A percentile compares a stretch with the other conserved stretches of the same genome.
Conservation (phyloP, 2,113 vertebrate species). For the Terrapene triunguis region DNA sequence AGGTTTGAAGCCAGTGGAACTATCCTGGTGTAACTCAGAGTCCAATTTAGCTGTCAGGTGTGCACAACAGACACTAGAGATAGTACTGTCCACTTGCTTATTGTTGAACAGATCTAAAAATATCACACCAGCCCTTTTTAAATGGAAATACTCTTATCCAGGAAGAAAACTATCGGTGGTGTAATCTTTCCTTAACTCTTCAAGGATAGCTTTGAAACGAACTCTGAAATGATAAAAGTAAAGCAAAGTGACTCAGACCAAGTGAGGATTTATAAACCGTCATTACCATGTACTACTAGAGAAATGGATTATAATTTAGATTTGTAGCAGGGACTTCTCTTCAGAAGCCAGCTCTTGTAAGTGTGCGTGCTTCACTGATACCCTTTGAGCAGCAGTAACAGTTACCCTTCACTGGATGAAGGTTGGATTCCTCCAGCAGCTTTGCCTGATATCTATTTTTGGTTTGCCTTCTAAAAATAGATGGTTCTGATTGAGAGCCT, state of each 20-base stretch:
- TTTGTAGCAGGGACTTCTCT: neutral
- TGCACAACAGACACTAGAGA: no score
- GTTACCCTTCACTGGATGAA: conserved; percentile 55
- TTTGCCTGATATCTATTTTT: conserved; percentile 77
- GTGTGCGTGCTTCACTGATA: neutral
- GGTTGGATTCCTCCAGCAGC: conserved; percentile 59
- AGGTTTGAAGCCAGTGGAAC: neutral
- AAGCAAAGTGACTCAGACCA: neutral
- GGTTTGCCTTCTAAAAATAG: conserved; percentile 77
- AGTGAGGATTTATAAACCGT: conserved; percentile 1
- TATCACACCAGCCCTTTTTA: neutral
- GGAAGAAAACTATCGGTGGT: conserved; percentile 12
- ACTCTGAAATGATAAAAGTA: conserved; percentile 1
- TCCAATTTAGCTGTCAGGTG: neutral
- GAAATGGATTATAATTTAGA: conserved; percentile 9
- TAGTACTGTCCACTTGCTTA: neutral
- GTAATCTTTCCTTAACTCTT: neutral
- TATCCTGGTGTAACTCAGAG: neutral
- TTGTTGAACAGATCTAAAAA: neutral
- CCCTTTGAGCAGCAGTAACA: neutral
- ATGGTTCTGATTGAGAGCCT: conserved; percentile 74
- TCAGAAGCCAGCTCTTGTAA: neutral
- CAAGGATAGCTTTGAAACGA: conserved; percentile 38
- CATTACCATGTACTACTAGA: neutral
- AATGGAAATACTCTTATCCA: conserved; percentile 14